Evolutionary conservation across 2,113 vertebrate species (phyloP).

Genomic region (Datnioides undecimradiatus): DNA sequence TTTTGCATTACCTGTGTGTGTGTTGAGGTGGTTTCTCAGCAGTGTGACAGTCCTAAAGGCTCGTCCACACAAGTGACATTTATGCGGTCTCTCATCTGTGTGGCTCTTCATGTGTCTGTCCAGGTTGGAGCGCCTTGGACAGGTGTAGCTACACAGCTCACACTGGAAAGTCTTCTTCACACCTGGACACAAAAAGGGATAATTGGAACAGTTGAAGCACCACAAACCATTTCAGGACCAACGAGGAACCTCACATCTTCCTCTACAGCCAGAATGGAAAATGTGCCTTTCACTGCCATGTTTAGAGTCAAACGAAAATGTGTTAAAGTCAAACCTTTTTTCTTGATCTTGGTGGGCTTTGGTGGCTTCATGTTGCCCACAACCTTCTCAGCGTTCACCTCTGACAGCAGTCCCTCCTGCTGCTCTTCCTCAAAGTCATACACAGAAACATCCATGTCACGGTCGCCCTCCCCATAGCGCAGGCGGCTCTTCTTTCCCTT

Average conservation of each 20-base stretch:
- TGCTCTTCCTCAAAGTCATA: conserved; percentile 99
- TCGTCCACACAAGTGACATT: conserved; percentile 98
- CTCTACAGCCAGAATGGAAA: not conserved
- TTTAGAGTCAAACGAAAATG: too few species aligned
- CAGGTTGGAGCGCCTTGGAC: conserved; percentile 96
- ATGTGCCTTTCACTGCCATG: not conserved
- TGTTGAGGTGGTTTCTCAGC: conserved; percentile 98
- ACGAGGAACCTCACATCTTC: not conserved
- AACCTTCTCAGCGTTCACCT: conserved; percentile 99
- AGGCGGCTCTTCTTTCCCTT: conserved; percentile 93
- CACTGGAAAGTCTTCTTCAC: conserved; percentile 99
- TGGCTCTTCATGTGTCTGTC: conserved; percentile 99
- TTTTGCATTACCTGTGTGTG: conserved; percentile 91
- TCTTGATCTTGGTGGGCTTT: conserved; percentile 99
- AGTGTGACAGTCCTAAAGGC: conserved; percentile 97
- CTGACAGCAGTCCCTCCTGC: conserved; percentile 96
- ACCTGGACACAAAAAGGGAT: conserved; percentile 79
- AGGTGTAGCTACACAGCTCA: conserved; percentile 98
- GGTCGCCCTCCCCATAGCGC: conserved; percentile 95
- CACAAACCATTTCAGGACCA: not conserved
- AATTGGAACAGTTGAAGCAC: not conserved
- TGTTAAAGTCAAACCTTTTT: conserved; percentile 92
- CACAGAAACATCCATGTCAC: conserved; percentile 98
- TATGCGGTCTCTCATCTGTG: conserved; percentile 98
- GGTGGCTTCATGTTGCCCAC: conserved; percentile 99